A percentile compares a stretch with the other conserved stretches of the same genome.
Conservation (phyloP, 2,113 vertebrate genomes). For the Falcunculus frontatus region DNA sequence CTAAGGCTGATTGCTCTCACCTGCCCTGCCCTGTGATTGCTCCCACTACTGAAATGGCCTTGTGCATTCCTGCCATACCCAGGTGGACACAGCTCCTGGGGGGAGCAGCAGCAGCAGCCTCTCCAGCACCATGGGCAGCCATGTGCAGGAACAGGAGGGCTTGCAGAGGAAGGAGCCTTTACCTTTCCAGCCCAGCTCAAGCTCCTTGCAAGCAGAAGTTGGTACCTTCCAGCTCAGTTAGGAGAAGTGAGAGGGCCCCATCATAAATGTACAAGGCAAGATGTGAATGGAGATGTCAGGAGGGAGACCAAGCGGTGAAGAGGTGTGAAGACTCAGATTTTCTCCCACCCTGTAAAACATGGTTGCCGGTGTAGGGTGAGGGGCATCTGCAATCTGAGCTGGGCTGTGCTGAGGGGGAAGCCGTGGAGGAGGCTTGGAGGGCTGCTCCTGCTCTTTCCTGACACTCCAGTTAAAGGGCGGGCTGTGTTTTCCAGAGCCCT, state of each 20-base stretch:
- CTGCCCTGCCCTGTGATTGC: neutral
- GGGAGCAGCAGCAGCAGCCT: fast-evolving
- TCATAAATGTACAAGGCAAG: neutral
- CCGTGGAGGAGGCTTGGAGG: neutral
- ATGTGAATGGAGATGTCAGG: neutral
- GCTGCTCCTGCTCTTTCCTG: neutral
- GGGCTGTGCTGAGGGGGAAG: neutral
- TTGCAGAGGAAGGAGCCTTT: neutral
- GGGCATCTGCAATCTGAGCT: neutral
- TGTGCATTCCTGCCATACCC: fast-evolving
- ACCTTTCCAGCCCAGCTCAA: neutral
- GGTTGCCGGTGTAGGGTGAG: neutral
- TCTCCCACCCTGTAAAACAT: neutral
- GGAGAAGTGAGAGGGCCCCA: neutral
- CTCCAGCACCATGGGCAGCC: neutral
- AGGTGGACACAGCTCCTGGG: fast-evolving
- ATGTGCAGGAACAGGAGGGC: fast-evolving
- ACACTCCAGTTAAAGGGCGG: neutral
- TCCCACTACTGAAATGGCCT: neutral
- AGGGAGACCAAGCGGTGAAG: neutral
- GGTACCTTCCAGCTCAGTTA: neutral
- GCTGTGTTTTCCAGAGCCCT: conserved; percentile 20
- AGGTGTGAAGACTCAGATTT: neutral
- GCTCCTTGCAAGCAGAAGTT: neutral
- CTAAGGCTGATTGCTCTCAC: neutral